Percentiles rank a stretch among this genome's conserved stretches.
phyloP scores from a whole-genome alignment of 2,113 vertebrate genomes.

The Nothobranchius kuhntae region DNA sequence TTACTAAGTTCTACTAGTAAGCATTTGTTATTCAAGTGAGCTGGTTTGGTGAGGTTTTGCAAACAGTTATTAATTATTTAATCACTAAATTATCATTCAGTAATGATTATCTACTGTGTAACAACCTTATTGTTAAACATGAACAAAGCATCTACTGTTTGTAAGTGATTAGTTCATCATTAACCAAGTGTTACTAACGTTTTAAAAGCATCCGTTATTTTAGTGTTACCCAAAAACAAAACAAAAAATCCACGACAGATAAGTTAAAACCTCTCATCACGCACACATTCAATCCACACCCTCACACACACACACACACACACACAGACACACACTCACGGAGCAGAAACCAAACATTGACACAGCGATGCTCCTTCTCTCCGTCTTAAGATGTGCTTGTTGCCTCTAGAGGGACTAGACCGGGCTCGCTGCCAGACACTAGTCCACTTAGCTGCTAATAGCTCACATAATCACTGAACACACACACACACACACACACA shows the following conservation, averaged over 20 bases:
- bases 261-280: neutral
- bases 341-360: conserved; percentile 70
- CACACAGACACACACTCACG: neutral
- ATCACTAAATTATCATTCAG: too few relatives aligned
- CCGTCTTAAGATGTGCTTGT: conserved; percentile 64
- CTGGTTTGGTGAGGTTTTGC: too few relatives aligned
- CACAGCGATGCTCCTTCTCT: conserved; percentile 61
- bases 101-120: too few relatives aligned
- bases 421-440: conserved; percentile 64
- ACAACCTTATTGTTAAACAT: too few relatives aligned
- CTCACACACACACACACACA: neutral
- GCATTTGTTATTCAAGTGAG: too few relatives aligned
- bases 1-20: too few relatives aligned
- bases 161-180: too few relatives aligned
- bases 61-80: too few relatives aligned
- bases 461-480: conserved; percentile 57
- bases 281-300: neutral
- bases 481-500: conserved; percentile 9
- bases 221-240: too few relatives aligned
- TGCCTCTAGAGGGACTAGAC: conserved; percentile 53
- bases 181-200: too few relatives aligned
- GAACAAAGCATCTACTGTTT: too few relatives aligned
- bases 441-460: conserved; percentile 63
- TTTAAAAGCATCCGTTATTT: too few relatives aligned
- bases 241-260: neutral